Percentiles rank a stretch among this genome's conserved stretches.
Conservation (phyloP, 92 coral and sea anemone genomes). For the Diadumene lineata region DNA sequence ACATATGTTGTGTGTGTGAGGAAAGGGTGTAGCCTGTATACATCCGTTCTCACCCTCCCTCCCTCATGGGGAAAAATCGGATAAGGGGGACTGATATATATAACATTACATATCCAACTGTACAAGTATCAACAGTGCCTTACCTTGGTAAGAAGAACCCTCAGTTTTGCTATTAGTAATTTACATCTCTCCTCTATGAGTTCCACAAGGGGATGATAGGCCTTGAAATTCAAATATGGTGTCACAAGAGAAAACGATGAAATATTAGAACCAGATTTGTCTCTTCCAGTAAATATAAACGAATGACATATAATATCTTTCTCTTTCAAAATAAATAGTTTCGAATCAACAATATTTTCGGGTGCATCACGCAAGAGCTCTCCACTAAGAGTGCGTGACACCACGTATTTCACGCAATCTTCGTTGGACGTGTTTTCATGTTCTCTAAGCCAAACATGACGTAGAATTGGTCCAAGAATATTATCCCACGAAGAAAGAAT, state of each 20-base stretch:
- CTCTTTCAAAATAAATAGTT: slow-evolving; percentile 88
- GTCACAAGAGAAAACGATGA: slow-evolving; percentile 77
- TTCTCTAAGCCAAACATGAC: slow-evolving; percentile 85
- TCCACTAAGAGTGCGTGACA: slow-evolving; percentile 90
- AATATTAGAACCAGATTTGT: slow-evolving; percentile 70
- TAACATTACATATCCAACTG: neutral
- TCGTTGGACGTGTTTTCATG: slow-evolving; percentile 65
- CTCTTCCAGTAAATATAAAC: slow-evolving; percentile 83
- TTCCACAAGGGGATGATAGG: slow-evolving; percentile 76
- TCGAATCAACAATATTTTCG: slow-evolving; percentile 84
- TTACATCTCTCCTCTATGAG: slow-evolving; percentile 86
- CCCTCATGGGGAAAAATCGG: too few species aligned
- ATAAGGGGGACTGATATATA: too few species aligned
- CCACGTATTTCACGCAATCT: slow-evolving; percentile 84
- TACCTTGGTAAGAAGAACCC: slow-evolving; percentile 95
- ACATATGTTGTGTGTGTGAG: too few species aligned
- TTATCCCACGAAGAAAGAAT: slow-evolving; percentile 96
- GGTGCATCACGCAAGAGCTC: slow-evolving; percentile 94
- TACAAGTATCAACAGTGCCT: neutral
- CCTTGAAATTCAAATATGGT: slow-evolving; percentile 71
- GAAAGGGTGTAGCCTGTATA: too few species aligned
- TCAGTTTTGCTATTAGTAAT: slow-evolving; percentile 80
- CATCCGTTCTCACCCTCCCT: too few species aligned
- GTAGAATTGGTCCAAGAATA: slow-evolving; percentile 83
- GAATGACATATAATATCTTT: slow-evolving; percentile 80